Percentiles rank a stretch among this genome's conserved stretches.
These are phyloP conservation scores for Cirrhinus molitorella DNA, from an alignment of 2,797 vertebrate species.

Conservation along the genomic window DNA sequence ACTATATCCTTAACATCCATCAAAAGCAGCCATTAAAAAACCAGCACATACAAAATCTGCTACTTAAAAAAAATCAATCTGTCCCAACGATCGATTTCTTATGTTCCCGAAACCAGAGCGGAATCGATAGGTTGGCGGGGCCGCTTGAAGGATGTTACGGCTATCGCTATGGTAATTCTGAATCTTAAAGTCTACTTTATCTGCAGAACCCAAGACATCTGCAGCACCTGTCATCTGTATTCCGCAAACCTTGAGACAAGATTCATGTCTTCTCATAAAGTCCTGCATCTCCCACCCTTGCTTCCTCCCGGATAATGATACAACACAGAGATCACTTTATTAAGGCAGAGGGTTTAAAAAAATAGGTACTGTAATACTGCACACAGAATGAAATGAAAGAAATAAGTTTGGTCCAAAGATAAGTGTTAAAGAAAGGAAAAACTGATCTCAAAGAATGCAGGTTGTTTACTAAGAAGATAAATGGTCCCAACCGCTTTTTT, in stretches of 20 bases:
- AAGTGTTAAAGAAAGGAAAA: slow-evolving; percentile 57
- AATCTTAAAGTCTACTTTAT: slow-evolving; percentile 78
- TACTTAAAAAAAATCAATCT: slow-evolving; percentile 57
- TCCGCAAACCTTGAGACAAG: slow-evolving; percentile 71
- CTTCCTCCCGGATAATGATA: slow-evolving; percentile 72
- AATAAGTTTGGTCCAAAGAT: slow-evolving; percentile 49
- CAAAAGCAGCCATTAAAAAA: slow-evolving; percentile 68
- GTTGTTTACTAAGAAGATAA: slow-evolving; percentile 56
- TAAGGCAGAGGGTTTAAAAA: slow-evolving; percentile 57
- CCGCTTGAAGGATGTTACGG: slow-evolving; percentile 71
- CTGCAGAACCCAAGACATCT: slow-evolving; percentile 71
- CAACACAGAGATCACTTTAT: slow-evolving; percentile 73
- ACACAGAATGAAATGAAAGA: slow-evolving; percentile 52
- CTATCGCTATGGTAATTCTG: slow-evolving; percentile 75
- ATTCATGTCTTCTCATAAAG: slow-evolving; percentile 81
- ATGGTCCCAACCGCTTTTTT: slow-evolving; percentile 59
- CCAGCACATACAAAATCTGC: slow-evolving; percentile 69
- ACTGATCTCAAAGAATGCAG: slow-evolving; percentile 62
- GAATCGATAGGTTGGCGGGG: slow-evolving; percentile 68
- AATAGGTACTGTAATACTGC: background rate
- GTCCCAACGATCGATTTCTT: slow-evolving; percentile 73
- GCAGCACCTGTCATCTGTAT: slow-evolving; percentile 71
- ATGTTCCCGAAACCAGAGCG: slow-evolving; percentile 69
- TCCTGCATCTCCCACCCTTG: slow-evolving; percentile 64
- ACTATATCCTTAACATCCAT: slow-evolving; percentile 71